phyloP scores from a whole-genome alignment of 2,797 vertebrate genomes.

The Sebastes iracundus region DNA sequence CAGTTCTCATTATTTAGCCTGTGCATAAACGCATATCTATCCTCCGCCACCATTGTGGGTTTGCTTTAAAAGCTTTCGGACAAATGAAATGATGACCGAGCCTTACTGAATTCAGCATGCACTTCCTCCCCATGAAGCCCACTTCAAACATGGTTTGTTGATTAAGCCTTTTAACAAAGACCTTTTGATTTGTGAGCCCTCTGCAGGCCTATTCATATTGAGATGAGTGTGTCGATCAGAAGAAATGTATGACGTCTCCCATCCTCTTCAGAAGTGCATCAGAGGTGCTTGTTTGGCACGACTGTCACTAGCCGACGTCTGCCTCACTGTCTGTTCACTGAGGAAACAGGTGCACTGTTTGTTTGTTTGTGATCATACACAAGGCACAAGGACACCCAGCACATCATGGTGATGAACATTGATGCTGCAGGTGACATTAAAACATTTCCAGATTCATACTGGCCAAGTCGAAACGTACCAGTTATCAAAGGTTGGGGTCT shows the following conservation, averaged over 20 bases:
- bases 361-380: conserved; percentile 4
- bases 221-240: conserved; percentile 71
- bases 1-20: not conserved
- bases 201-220: conserved; percentile 74
- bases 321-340: not conserved
- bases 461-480: conserved; percentile 70
- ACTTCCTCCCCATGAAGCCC: conserved; percentile 23
- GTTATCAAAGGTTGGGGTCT: conserved; percentile 87
- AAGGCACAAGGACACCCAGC: not conserved
- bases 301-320: not conserved
- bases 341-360: conserved; percentile 34
- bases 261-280: conserved; percentile 53
- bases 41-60: not conserved
- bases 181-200: conserved; percentile 63
- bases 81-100: conserved; percentile 8
- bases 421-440: not conserved
- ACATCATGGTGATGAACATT: not conserved
- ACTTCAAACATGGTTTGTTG: conserved; percentile 62
- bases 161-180: conserved; percentile 57
- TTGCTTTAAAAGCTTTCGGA: conserved; percentile 52
- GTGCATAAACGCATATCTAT: not conserved
- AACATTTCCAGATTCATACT: not conserved
- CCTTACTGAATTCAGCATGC: conserved; percentile 13
- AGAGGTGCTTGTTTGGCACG: conserved; percentile 31
- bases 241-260: conserved; percentile 58